phyloP scores from a whole-genome alignment of 2,888 invertebrate genomes.

The Polymixis lichenea region DNA sequence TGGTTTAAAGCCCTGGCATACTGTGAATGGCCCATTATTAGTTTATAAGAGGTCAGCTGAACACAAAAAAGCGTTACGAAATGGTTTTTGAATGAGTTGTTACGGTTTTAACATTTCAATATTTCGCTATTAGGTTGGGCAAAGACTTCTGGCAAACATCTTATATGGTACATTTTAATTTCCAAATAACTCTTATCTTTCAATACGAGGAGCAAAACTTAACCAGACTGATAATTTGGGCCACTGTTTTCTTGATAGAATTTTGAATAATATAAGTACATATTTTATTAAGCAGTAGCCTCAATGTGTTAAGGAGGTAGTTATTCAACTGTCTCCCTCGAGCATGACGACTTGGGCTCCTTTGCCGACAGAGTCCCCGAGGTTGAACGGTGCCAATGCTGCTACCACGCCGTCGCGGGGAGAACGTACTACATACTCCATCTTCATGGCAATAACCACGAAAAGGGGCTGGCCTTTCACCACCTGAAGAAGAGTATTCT shows the following conservation, averaged over 20 bases:
- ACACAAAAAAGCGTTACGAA: neutral
- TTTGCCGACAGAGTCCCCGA: conserved; percentile 96
- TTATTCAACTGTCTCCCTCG: conserved; percentile 72
- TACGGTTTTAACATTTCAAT: neutral
- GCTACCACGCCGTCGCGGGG: conserved; percentile 94
- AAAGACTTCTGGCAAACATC: neutral
- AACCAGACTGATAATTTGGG: conserved; percentile 37
- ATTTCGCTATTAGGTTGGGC: neutral
- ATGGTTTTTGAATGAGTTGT: neutral
- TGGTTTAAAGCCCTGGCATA: conserved; percentile 9
- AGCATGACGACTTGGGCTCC: conserved; percentile 92
- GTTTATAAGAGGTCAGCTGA: neutral
- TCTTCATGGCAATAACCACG: conserved; percentile 99
- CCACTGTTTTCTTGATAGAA: conserved; percentile 14
- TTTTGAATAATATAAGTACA: conserved; percentile 2
- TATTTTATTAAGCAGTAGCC: conserved; percentile 27
- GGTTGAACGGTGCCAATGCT: conserved; percentile 92
- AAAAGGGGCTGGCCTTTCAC: conserved; percentile 97
- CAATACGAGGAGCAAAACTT: neutral
- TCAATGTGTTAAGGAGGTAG: conserved; percentile 4
- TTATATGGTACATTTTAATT: neutral
- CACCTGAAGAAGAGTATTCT: conserved; percentile 86
- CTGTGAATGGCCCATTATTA: neutral
- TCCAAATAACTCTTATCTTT: conserved; percentile 19
- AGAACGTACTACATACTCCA: conserved; percentile 99